Base-by-base conservation (phyloP, 2,888 invertebrate species). In the Gari tellinella region DNA sequence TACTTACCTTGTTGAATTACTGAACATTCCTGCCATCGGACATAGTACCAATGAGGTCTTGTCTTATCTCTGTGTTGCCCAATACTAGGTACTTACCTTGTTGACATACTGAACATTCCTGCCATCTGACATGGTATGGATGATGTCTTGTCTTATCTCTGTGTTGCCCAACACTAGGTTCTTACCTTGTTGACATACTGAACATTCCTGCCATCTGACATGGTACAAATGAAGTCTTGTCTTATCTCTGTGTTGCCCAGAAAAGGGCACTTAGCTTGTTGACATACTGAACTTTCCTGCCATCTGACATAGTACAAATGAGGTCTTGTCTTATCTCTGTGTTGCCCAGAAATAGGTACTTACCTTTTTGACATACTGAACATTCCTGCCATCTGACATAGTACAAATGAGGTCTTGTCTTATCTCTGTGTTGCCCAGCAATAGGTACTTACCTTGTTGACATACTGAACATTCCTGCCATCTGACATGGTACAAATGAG, bases 281-380 rank as follows among this genome's bases (percentile, higher is more conserved):
- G n/a, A n/a, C n/a, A n/a, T n/a, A n/a, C n/a, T n/a, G n/a, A n/a
- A n/a, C n/a, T n/a, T n/a, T n/a, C n/a, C n/a, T n/a, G n/a, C n/a
- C n/a, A n/a, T n/a, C n/a, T n/a, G n/a, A n/a, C n/a, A n/a, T n/a
- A n/a, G n/a, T n/a, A n/a, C n/a, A n/a, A n/a, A n/a, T n/a, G n/a
- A n/a, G n/a, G n/a, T n/a, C n/a, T n/a, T n/a, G n/a, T n/a, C n/a
- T n/a, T n/a, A n/a, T n/a, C n/a, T n/a, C n/a, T n/a, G n/a, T n/a
- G n/a, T n/a, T n/a, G n/a, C n/a, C n/a, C n/a, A n/a, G n/a, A n/a
- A n/a, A n/a, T n/a, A n/a, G n/a, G n/a, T 31, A 31, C 31, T 10
- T 7, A 90, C 90, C 88, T 90, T 91, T 73, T 90, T 84, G 7
- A 90, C 86, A 80, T 85, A 90, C 67, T 89, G 88, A 2, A 89